Conservation (phyloP, 2,113 vertebrate genomes). For the Pogonocichla stellata region DNA sequence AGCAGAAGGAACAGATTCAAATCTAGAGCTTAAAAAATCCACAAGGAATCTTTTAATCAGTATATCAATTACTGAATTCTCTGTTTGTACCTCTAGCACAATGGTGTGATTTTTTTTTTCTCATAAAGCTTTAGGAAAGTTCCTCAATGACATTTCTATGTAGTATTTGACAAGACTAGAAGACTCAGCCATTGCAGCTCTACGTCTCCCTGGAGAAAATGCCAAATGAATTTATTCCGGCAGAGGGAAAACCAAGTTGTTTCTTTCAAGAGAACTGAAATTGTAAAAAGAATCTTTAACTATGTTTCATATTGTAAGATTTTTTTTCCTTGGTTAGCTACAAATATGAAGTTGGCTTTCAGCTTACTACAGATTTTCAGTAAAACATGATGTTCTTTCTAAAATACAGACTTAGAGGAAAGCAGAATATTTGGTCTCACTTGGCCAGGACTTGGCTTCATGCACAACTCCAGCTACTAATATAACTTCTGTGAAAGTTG, state of each 20-base stretch:
- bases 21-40: neutral
- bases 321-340: neutral
- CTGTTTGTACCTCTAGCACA: neutral
- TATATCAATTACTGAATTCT: neutral
- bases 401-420: neutral
- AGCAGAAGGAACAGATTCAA: neutral
- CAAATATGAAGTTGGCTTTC: conserved; percentile 5
- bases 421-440: neutral
- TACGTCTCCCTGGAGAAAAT: neutral
- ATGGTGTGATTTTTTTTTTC: neutral
- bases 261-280: neutral
- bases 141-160: neutral
- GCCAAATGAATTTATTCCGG: neutral
- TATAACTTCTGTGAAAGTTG: neutral
- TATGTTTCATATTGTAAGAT: neutral
- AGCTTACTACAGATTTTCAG: neutral
- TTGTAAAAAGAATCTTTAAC: neutral
- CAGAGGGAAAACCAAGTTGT: neutral
- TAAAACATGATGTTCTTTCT: neutral
- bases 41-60: conserved; percentile 7
- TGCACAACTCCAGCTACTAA: neutral
- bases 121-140: neutral
- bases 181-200: neutral
- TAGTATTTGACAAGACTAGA: neutral
- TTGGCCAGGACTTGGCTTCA: neutral